A percentile compares a stretch with the other conserved stretches of the same genome.
Evolutionary conservation across 2,888 invertebrate species (phyloP).

Genomic region (Xanthia togata): DNA sequence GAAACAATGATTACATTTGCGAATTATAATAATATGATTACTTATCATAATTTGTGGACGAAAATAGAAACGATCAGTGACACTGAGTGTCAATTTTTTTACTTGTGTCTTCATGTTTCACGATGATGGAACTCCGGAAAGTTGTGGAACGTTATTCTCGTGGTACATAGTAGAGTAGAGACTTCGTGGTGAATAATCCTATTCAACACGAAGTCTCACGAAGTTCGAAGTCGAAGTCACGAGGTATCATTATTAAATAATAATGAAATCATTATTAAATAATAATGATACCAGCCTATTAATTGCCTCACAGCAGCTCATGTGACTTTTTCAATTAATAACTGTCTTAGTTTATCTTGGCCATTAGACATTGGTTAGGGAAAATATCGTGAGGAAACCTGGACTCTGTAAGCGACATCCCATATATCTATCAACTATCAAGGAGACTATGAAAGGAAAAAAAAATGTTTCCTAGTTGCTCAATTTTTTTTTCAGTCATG

Average conservation of each 20-base stretch:
- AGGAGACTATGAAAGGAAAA: too few species aligned
- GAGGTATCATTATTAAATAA: too few species aligned
- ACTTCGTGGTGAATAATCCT: too few species aligned
- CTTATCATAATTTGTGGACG: slow-evolving; percentile 30
- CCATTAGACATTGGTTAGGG: too few species aligned
- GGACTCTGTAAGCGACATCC: too few species aligned
- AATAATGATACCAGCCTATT: not conserved
- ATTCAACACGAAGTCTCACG: too few species aligned
- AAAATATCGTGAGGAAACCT: too few species aligned
- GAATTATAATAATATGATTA: slow-evolving; percentile 46
- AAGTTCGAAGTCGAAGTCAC: too few species aligned
- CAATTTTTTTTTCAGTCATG: too few species aligned
- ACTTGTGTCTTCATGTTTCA: not conserved
- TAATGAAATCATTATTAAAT: too few species aligned
- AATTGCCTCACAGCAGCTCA: not conserved
- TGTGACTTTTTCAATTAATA: not conserved
- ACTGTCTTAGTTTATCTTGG: too few species aligned
- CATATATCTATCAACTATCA: too few species aligned
- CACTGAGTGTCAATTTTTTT: not conserved
- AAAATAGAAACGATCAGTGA: slow-evolving; percentile 43
- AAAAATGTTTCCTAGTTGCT: not conserved
- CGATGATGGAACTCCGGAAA: slow-evolving; percentile 10
- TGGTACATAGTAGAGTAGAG: not conserved
- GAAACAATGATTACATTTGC: slow-evolving; percentile 41
- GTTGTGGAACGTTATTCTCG: not conserved